Evolutionary conservation across 2,113 vertebrate genomes (phyloP).

Genomic region (Bos taurus): ARS-UCD2.0 NC_037344.1:14499001-14499500

Average conservation of each 20-base stretch:
- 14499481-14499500: not conserved
- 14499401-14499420: not conserved
- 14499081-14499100: not conserved
- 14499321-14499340: not conserved
- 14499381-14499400: not conserved
- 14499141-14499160: not conserved
- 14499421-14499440: not conserved
- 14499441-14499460: not conserved
- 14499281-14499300: not conserved
- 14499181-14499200: not conserved
- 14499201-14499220: not conserved
- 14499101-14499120: too few species aligned
- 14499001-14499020: not conserved
- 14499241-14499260: not conserved
- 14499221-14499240: not conserved
- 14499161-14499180: not conserved
- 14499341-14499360: not conserved
- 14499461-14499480: not conserved
- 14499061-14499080: not conserved
- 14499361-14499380: too few species aligned
- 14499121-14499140: rapidly evolving
- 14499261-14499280: not conserved
- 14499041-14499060: not conserved
- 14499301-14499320: not conserved
- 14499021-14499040: not conserved